These are phyloP conservation scores for Sphenopsis melanotis DNA, from an alignment of 2,797 vertebrate genomes.

Conservation along the genomic window DNA sequence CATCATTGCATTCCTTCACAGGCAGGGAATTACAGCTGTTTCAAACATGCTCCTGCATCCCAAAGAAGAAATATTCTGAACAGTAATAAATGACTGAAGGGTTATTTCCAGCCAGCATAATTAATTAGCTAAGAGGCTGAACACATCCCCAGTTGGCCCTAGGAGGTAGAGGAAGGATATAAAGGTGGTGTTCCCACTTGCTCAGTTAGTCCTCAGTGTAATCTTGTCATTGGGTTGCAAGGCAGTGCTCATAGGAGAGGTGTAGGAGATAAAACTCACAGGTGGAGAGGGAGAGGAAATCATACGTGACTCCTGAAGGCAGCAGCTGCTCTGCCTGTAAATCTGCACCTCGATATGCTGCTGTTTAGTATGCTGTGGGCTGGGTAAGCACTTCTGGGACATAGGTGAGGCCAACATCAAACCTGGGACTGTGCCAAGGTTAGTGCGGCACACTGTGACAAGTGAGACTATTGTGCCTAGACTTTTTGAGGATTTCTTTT, in stretches of 20 bases:
- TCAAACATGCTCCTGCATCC: background rate
- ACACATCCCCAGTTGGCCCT: background rate
- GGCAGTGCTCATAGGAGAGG: background rate
- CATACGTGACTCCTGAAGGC: background rate
- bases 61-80: background rate
- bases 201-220: background rate
- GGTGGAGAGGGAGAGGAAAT: background rate
- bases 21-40: background rate
- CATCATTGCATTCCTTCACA: background rate
- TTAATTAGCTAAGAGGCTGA: slow-evolving; percentile 28
- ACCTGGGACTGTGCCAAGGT: background rate
- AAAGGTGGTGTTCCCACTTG: slow-evolving; percentile 3
- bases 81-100: background rate
- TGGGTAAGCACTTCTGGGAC: background rate
- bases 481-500: background rate
- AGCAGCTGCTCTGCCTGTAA: background rate
- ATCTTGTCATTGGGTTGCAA: background rate
- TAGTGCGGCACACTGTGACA: background rate
- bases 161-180: background rate
- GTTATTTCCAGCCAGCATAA: slow-evolving; percentile 19
- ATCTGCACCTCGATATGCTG: background rate
- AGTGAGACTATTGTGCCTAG: background rate
- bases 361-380: background rate
- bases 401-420: background rate
- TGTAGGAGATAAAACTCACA: background rate